Percentiles rank a stretch among this genome's conserved stretches.
Evolutionary conservation across 2,113 vertebrate species (phyloP).

Genomic region (Pholis gunnellus): DNA sequence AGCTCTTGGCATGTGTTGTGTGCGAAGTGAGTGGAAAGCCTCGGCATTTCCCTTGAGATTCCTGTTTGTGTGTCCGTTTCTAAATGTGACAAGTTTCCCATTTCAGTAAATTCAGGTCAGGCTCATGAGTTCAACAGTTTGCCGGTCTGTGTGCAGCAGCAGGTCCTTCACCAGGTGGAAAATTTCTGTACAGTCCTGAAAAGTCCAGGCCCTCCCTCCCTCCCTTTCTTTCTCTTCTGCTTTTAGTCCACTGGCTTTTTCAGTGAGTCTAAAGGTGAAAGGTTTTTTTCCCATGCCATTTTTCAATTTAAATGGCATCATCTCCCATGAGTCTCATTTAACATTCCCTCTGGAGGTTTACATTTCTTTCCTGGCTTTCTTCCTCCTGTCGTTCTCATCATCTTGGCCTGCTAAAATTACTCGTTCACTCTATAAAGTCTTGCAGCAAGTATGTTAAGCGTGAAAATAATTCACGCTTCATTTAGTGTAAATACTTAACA

Average conservation of each 20-base stretch:
- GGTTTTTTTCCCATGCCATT: background rate
- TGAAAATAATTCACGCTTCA: background rate
- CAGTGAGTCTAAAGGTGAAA: background rate
- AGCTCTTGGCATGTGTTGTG: slow-evolving; percentile 16
- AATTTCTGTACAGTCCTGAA: background rate
- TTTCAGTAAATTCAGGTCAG: slow-evolving; percentile 7
- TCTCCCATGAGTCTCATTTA: slow-evolving; percentile 13
- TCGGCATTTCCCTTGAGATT: slow-evolving; percentile 32
- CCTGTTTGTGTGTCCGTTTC: slow-evolving; percentile 15
- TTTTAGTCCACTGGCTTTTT: background rate
- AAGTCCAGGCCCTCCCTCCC: background rate
- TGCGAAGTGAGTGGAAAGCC: slow-evolving; percentile 19
- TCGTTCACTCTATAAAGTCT: background rate
- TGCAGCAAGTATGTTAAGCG: background rate
- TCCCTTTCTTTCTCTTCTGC: background rate
- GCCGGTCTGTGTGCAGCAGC: background rate
- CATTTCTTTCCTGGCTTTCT: background rate
- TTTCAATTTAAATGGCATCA: slow-evolving; percentile 19
- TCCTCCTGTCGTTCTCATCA: background rate
- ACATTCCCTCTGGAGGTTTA: background rate
- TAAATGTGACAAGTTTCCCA: slow-evolving; percentile 17
- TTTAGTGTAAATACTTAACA: background rate
- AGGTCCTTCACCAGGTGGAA: slow-evolving; percentile 5
- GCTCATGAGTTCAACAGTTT: slow-evolving; percentile 26
- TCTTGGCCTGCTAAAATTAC: background rate